Evolutionary conservation across 2,888 invertebrate genomes (phyloP).

Genomic region (Agonopterix alstromeriana): DNA sequence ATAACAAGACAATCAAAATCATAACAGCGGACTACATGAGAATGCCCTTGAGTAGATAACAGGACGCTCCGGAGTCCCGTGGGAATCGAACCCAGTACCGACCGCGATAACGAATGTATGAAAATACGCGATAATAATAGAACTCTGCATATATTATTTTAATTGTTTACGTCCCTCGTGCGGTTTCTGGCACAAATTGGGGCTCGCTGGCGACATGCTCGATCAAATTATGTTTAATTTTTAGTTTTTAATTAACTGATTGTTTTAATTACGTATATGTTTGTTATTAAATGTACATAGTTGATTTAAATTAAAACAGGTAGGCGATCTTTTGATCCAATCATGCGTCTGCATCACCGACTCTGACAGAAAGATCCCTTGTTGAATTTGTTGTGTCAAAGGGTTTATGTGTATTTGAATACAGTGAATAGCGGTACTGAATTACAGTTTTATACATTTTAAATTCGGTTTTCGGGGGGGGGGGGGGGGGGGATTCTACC

Average conservation of each 20-base stretch:
- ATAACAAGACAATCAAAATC: conserved; percentile 9
- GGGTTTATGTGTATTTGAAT: too few relatives aligned
- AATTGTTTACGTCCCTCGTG: conserved; percentile 56
- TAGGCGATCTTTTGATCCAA: too few relatives aligned
- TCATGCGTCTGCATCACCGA: too few relatives aligned
- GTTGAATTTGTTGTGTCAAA: too few relatives aligned
- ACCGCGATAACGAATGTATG: neutral
- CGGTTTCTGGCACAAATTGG: conserved; percentile 41
- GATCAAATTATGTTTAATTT: conserved; percentile 44
- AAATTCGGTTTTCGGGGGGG: too few relatives aligned
- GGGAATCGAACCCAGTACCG: conserved; percentile 1
- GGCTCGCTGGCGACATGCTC: conserved; percentile 34
- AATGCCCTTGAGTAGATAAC: conserved; percentile 6
- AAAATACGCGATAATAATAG: conserved; percentile 33
- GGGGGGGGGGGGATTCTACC: too few relatives aligned
- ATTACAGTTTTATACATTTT: too few relatives aligned
- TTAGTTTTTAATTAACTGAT: conserved; percentile 28
- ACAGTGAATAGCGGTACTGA: too few relatives aligned
- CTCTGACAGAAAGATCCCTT: too few relatives aligned
- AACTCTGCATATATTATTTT: conserved; percentile 34
- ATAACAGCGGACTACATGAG: neutral
- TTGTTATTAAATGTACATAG: neutral
- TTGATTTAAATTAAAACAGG: neutral
- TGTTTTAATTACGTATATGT: too few relatives aligned
- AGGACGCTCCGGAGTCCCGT: neutral